Conservation (phyloP, 2,113 vertebrate species). For the Geothlypis trichas region DNA sequence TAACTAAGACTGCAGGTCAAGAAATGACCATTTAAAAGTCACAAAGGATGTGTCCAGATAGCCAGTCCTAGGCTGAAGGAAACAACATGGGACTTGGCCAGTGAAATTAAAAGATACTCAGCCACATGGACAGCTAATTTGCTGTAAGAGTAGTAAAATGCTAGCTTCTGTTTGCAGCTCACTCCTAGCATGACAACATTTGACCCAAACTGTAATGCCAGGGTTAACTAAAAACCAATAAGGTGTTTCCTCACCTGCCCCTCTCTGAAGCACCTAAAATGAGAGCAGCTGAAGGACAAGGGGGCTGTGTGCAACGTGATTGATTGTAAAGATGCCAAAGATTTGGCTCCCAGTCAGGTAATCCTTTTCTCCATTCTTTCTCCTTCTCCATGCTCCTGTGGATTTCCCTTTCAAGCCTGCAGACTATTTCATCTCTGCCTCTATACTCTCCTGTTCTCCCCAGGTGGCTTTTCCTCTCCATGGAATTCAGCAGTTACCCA, state of each 20-base stretch:
- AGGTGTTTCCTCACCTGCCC: background rate
- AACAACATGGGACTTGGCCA: background rate
- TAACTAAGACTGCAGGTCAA: background rate
- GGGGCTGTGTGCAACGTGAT: fast-evolving
- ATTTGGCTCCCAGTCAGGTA: background rate
- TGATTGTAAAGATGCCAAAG: background rate
- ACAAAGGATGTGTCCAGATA: background rate
- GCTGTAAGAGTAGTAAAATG: background rate
- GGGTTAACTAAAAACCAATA: background rate
- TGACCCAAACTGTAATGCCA: background rate
- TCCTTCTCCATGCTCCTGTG: fast-evolving
- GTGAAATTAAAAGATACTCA: background rate
- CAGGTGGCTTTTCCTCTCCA: background rate
- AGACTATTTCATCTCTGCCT: background rate
- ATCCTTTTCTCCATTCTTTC: fast-evolving
- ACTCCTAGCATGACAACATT: background rate
- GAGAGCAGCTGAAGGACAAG: background rate
- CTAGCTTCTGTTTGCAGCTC: background rate
- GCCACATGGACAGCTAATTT: background rate
- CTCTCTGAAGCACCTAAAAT: background rate
- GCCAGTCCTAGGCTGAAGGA: background rate
- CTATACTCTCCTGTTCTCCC: background rate
- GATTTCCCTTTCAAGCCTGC: background rate
- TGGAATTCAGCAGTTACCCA: background rate
- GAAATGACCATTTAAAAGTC: background rate